These are phyloP conservation scores for Drosophila baimaii DNA, from an alignment of 1,140 invertebrate species.

Conservation along the genomic window DNA sequence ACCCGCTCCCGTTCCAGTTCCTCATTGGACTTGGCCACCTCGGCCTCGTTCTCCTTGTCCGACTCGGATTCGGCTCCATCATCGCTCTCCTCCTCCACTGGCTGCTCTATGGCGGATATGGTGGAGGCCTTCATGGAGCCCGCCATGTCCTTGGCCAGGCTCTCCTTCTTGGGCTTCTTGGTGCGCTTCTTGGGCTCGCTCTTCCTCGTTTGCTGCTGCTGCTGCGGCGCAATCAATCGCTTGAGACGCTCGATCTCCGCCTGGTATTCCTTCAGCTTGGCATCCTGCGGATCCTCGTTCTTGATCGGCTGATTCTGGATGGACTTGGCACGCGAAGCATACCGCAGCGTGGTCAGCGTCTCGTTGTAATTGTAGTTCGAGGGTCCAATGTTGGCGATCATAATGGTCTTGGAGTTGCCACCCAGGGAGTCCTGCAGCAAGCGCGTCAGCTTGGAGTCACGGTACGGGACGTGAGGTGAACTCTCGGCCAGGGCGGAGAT, in stretches of 20 bases:
- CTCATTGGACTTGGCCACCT: conserved; percentile 84
- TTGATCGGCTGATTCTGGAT: conserved; percentile 98
- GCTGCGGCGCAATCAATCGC: conserved; percentile 85
- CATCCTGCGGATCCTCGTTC: conserved; percentile 98
- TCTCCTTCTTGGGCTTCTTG: conserved; percentile 67
- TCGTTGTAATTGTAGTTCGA: conserved; percentile 98
- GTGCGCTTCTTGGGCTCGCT: conserved; percentile 64
- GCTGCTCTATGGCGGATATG: conserved; percentile 41
- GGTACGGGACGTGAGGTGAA: conserved; percentile 95
- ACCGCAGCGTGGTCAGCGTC: conserved; percentile 95
- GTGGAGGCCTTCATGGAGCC: conserved; percentile 46
- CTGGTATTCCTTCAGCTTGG: conserved; percentile 94
- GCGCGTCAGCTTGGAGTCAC: conserved; percentile 97
- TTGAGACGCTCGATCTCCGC: conserved; percentile 91
- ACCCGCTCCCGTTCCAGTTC: conserved; percentile 84
- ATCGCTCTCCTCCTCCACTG: conserved; percentile 86
- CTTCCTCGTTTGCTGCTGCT: conserved; percentile 76
- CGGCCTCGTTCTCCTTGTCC: conserved; percentile 85
- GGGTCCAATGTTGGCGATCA: conserved; percentile 98
- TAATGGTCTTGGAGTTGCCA: conserved; percentile 98
- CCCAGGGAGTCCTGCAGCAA: conserved; percentile 97
- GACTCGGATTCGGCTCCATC: conserved; percentile 86
- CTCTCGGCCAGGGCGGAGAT: conserved; percentile 96
- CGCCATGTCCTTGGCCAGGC: conserved; percentile 13
- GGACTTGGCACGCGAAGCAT: conserved; percentile 96